Evolutionary conservation across 1,140 invertebrate species (phyloP), one percentile per base, ranked within the genome.

Genomic region (Rhopalosiphum padi): DNA sequence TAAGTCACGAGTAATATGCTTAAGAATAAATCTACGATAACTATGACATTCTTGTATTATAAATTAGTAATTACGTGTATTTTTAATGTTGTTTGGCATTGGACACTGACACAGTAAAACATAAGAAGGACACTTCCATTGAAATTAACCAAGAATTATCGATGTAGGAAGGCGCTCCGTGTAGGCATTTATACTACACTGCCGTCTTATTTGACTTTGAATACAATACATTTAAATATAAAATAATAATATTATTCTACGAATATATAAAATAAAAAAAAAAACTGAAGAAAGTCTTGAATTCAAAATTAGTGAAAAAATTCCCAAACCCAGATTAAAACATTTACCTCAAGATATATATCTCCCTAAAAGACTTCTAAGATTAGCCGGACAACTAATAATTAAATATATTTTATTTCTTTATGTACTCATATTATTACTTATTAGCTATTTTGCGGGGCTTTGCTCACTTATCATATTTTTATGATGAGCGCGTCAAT

Each of bases 161-260:
- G 35, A 25, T 35, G 51, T 41, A 30, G 48, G 23, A 55, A 93
- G 91, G 91, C 91, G 91, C 48, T 51, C 35, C 15, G 91, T 23
- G 51, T 86, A 93, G 91, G 91, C 91, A 93, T 93, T 93, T 55
- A 37, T 55, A 93, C 48, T 86, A 55, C 91, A 86, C n/a, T 35
- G 6, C 22, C 5, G 91, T 85, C 35, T 51, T 51, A 51, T 18
- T 41, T 35, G 82, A 68, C 25, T 93, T 86, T 53, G 82, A 85
- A 25, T 55, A n/a, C 7, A 15, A 77, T n/a, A 68, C 25, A 68
- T 68, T n/a, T 68, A 77, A 18, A 77, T 21, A 15, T 18, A 51
- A 18, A n/a, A 77, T 77, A n/a, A 15, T 77, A 60, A 4, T 30
- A 30, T 30, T 30, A 60, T 60, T 51, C 48, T 18, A 60, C 8